Conservation (phyloP, 2,888 invertebrate genomes). For the Julus scandinavius region DNA sequence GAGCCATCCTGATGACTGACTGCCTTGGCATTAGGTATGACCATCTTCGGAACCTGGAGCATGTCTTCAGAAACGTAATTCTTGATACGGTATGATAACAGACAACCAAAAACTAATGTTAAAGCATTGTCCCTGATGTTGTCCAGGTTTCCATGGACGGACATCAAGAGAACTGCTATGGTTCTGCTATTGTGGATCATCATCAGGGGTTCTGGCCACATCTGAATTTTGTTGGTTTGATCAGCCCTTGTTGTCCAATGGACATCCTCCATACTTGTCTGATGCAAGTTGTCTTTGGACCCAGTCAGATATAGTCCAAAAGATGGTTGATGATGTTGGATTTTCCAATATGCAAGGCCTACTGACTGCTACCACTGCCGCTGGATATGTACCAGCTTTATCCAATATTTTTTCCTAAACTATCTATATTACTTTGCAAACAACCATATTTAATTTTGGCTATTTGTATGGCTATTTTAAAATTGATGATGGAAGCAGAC, state of each 20-base stretch:
- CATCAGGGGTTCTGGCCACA: background rate
- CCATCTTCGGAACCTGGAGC: background rate
- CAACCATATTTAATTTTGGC: background rate
- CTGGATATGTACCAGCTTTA: background rate
- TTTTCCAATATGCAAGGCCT: background rate
- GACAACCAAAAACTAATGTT: background rate
- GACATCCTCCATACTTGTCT: background rate
- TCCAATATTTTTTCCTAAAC: background rate
- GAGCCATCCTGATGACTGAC: background rate
- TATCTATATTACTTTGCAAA: background rate
- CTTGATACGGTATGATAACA: background rate
- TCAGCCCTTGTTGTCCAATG: background rate
- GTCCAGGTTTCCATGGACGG: background rate
- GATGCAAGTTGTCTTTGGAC: background rate
- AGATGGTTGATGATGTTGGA: background rate
- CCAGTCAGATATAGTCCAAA: background rate
- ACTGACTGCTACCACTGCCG: background rate
- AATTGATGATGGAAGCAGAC: too few relatives aligned
- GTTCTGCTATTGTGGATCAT: background rate
- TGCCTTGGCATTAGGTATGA: background rate
- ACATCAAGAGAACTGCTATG: background rate
- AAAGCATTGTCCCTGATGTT: background rate
- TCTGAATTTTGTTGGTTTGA: background rate
- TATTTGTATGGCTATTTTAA: too few relatives aligned
- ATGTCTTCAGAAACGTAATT: background rate